Conservation (phyloP, 2,797 vertebrate genomes). For the Manis crassicaudata region DNA sequence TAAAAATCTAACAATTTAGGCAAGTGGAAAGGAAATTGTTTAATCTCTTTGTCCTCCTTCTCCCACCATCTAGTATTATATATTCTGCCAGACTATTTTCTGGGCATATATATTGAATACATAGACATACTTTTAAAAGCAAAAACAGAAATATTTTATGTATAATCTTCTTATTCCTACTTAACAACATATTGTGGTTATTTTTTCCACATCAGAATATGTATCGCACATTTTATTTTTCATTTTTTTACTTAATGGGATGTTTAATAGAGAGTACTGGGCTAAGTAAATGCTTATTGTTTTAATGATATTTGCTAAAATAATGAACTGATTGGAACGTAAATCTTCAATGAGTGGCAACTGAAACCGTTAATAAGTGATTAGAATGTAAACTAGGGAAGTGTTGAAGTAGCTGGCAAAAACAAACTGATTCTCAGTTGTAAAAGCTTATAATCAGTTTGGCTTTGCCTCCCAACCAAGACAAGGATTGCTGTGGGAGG, state of each 20-base stretch:
- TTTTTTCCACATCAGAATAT: background rate
- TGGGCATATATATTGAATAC: background rate
- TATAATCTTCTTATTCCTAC: background rate
- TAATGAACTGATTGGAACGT: background rate
- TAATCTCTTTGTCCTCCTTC: background rate
- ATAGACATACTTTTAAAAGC: background rate
- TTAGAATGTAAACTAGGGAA: background rate
- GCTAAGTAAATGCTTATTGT: background rate
- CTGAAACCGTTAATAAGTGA: background rate
- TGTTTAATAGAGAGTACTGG: background rate
- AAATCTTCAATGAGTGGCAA: background rate
- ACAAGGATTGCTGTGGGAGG: background rate
- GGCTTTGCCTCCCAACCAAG: background rate
- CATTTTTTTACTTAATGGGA: background rate
- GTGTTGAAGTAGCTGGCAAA: background rate
- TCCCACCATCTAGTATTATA: background rate
- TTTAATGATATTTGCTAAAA: background rate
- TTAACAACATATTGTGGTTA: background rate
- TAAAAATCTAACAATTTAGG: conserved; percentile 8
- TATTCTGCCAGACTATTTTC: background rate
- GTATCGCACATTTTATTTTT: background rate
- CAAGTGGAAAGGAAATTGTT: background rate
- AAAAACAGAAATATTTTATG: background rate
- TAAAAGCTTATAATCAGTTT: background rate
- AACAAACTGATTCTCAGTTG: background rate